Evolutionary conservation across 1,140 invertebrate species (phyloP).

Genomic region (Limonius californicus): DNA sequence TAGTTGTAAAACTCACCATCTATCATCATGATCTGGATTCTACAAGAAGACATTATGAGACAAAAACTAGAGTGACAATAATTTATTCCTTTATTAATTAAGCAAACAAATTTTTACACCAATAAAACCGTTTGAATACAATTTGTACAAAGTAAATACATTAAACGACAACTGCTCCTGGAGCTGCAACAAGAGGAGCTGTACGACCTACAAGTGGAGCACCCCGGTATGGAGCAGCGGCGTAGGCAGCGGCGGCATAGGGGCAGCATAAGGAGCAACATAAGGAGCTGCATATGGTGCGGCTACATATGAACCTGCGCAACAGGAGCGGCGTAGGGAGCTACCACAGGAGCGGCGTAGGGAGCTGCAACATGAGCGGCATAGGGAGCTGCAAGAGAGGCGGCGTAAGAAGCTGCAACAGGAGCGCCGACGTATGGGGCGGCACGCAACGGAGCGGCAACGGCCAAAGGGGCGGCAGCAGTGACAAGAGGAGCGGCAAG

Average conservation of each 20-base stretch:
- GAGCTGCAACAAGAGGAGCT: conserved; percentile 5
- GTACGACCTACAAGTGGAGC: conserved; percentile 28
- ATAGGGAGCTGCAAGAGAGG: conserved; percentile 39
- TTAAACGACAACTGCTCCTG: not conserved
- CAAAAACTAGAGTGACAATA: too few species aligned
- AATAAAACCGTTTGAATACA: too few species aligned
- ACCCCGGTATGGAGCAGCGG: too few species aligned
- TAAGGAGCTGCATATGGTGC: conserved; percentile 19
- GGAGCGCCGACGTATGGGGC: conserved; percentile 30
- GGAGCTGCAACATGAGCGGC: conserved; percentile 32
- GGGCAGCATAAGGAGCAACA: too few species aligned
- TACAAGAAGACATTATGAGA: too few species aligned
- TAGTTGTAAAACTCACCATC: too few species aligned
- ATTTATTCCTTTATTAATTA: too few species aligned
- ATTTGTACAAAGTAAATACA: too few species aligned
- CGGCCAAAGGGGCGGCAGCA: conserved; percentile 46
- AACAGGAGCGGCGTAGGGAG: conserved; percentile 36
- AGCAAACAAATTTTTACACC: too few species aligned
- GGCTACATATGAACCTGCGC: conserved; percentile 33
- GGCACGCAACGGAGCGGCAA: conserved; percentile 34
- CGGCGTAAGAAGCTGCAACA: conserved; percentile 23
- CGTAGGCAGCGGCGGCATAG: too few species aligned
- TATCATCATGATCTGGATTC: too few species aligned
- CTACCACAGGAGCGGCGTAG: conserved; percentile 35
- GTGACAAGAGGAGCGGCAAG: conserved; percentile 48